phyloP scores from a whole-genome alignment of 2,113 vertebrate species.

The Bagarius yarrelli region DNA sequence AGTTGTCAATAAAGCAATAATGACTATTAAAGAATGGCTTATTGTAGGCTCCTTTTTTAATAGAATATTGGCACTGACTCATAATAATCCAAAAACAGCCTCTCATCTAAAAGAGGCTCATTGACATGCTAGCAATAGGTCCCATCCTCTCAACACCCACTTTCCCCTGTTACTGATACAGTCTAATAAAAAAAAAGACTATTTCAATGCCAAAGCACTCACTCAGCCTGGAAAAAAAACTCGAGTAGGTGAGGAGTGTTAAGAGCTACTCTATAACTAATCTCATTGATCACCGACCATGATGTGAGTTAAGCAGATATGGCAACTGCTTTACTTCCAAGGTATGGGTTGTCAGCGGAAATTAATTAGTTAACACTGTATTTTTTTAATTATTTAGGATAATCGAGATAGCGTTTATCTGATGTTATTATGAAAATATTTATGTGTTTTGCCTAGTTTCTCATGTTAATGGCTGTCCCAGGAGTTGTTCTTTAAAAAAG shows the following conservation, averaged over 20 bases:
- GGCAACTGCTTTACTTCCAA: conserved; percentile 3
- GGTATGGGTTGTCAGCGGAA: background rate
- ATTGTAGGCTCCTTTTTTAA: background rate
- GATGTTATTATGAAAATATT: background rate
- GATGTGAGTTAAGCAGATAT: conserved; percentile 48
- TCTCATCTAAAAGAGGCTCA: conserved; percentile 47
- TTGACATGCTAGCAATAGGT: conserved; percentile 39
- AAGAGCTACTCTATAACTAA: conserved; percentile 60
- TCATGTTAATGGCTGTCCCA: conserved; percentile 16
- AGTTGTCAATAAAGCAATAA: background rate
- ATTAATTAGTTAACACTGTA: background rate
- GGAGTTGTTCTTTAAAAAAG: conserved; percentile 61
- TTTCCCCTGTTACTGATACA: conserved; percentile 53
- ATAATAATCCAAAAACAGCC: conserved; percentile 30
- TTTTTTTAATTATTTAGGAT: background rate
- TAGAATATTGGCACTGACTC: background rate
- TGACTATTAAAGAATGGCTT: background rate
- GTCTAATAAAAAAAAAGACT: conserved; percentile 53
- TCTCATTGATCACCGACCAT: conserved; percentile 48
- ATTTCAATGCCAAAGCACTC: conserved; percentile 34
- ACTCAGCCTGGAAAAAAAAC: conserved; percentile 54
- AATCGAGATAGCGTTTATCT: background rate
- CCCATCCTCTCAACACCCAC: conserved; percentile 47
- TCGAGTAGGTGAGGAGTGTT: conserved; percentile 56
- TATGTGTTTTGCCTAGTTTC: background rate